Conservation (phyloP, 2,797 vertebrate genomes). For the Rhabdophis nuchalis region DNA sequence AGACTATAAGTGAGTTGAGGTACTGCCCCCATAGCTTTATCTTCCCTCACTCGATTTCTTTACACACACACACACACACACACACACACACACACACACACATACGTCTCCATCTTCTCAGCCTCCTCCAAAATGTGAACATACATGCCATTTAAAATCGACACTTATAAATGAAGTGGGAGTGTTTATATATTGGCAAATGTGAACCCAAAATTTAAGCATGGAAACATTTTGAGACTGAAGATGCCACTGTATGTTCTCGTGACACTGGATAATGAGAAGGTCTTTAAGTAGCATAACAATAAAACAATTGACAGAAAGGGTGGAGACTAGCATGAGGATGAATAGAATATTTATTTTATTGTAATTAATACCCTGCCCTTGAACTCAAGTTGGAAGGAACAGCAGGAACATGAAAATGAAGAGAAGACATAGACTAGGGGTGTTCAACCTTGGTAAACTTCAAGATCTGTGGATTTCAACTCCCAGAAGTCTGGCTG, state of each 20-base stretch:
- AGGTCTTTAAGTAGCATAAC: neutral
- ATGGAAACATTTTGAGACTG: neutral
- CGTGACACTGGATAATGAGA: neutral
- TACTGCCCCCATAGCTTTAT: neutral
- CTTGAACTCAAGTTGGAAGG: neutral
- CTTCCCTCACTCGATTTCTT: neutral
- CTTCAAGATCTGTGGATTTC: neutral
- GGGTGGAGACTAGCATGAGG: neutral
- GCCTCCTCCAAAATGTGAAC: neutral
- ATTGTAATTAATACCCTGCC: neutral
- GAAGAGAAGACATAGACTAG: neutral
- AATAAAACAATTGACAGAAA: neutral
- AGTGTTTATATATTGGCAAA: neutral
- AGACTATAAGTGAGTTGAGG: neutral
- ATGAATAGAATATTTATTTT: neutral
- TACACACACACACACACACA: too few species aligned
- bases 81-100: too few species aligned
- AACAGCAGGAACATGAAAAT: neutral
- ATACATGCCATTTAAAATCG: neutral
- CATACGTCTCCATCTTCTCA: neutral
- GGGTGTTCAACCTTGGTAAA: neutral
- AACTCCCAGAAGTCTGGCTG: neutral
- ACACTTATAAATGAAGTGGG: neutral
- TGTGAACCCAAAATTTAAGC: neutral
- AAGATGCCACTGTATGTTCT: neutral